These are phyloP conservation scores for Acanthosepion esculentum DNA, from an alignment of 2,888 invertebrate genomes.

Conservation along the genomic window DNA sequence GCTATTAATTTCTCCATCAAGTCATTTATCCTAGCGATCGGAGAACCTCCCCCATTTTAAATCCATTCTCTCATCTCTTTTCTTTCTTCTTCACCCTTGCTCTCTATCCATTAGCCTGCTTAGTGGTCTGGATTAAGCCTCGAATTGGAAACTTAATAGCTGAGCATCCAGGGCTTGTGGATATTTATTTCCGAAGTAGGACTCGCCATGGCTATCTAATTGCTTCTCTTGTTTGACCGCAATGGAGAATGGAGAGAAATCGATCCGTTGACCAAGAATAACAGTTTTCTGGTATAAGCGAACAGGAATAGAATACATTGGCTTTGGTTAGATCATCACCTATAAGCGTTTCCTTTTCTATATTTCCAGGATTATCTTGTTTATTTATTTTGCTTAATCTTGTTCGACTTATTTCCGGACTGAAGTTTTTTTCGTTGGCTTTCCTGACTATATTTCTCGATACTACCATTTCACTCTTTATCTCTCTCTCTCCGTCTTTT, in stretches of 20 bases:
- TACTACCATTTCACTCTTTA: background rate
- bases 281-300: background rate
- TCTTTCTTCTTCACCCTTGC: background rate
- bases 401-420: background rate
- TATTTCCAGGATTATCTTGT: too few relatives aligned
- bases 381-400: too few relatives aligned
- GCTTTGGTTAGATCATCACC: background rate
- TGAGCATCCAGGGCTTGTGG: background rate
- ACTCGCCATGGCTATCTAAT: background rate
- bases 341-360: background rate
- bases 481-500: background rate
- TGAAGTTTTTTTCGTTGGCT: background rate
- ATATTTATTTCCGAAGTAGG: background rate
- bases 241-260: background rate
- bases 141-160: constrained; percentile 21
- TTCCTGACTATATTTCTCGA: background rate
- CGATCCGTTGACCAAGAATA: background rate
- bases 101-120: background rate
- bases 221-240: background rate
- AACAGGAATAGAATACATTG: background rate
- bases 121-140: constrained; percentile 9
- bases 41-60: background rate
- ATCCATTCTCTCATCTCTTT: background rate
- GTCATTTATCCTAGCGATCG: background rate
- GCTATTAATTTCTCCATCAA: background rate